phyloP scores from a whole-genome alignment of 2,888 invertebrate genomes.

The Lithosia quadra region DNA sequence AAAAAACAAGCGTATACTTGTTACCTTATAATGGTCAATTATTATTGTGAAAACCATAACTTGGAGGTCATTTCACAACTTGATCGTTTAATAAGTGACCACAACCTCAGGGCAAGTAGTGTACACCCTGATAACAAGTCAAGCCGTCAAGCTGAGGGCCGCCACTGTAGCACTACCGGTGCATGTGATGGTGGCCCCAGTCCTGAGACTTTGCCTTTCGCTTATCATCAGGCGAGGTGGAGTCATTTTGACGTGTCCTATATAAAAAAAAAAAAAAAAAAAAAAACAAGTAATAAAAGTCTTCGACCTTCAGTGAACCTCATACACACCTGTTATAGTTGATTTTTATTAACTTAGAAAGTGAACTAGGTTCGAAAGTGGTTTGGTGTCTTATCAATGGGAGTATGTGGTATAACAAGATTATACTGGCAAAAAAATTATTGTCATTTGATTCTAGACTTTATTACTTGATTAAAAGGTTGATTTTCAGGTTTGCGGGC shows the following conservation, averaged over 20 bases:
- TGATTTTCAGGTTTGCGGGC: slow-evolving; percentile 23
- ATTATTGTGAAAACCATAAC: neutral
- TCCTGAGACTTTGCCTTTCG: too few relatives aligned
- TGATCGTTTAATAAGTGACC: neutral
- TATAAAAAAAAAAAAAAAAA: too few relatives aligned
- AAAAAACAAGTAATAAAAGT: slow-evolving; percentile 20
- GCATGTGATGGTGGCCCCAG: too few relatives aligned
- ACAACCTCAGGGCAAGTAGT: neutral
- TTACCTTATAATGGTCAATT: neutral
- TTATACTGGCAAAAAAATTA: slow-evolving; percentile 23
- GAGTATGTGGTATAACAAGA: slow-evolving; percentile 49
- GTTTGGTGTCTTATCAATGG: slow-evolving; percentile 57
- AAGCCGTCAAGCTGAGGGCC: too few relatives aligned
- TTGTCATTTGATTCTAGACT: slow-evolving; percentile 25
- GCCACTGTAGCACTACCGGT: too few relatives aligned
- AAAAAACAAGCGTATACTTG: too few relatives aligned
- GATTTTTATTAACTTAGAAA: slow-evolving; percentile 62
- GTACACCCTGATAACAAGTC: neutral
- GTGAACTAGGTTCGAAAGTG: slow-evolving; percentile 60
- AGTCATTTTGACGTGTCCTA: too few relatives aligned
- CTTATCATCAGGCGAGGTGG: too few relatives aligned
- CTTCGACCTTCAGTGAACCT: slow-evolving; percentile 40
- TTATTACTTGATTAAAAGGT: slow-evolving; percentile 22
- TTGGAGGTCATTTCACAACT: neutral
- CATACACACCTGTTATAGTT: slow-evolving; percentile 44